phyloP scores from a whole-genome alignment of 2,797 vertebrate genomes.

The Oophaga sylvatica region DNA sequence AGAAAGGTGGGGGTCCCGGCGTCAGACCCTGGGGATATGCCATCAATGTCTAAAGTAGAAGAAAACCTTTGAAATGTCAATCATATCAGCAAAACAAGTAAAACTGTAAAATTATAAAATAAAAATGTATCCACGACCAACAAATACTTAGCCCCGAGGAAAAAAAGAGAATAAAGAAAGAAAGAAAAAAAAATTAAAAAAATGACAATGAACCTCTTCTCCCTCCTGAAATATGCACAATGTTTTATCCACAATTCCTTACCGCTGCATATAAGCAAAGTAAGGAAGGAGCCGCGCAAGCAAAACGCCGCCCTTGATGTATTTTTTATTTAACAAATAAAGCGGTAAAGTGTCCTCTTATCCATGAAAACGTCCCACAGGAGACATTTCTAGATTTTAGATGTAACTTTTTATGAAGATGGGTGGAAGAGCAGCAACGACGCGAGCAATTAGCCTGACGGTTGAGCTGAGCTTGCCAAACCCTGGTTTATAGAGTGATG shows the following conservation, averaged over 20 bases:
- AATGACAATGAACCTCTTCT: too few relatives aligned
- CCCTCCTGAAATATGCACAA: background rate
- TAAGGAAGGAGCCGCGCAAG: slow-evolving; percentile 26
- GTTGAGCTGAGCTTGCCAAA: slow-evolving; percentile 56
- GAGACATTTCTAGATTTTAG: slow-evolving; percentile 50
- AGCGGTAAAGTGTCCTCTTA: slow-evolving; percentile 47
- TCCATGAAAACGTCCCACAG: slow-evolving; percentile 45
- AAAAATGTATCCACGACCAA: too few relatives aligned
- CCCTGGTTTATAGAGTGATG: slow-evolving; percentile 28
- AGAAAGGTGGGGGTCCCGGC: too few relatives aligned
- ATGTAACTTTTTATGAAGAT: slow-evolving; percentile 61
- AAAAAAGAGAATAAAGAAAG: background rate
- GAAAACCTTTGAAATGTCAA: too few relatives aligned
- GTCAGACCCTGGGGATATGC: too few relatives aligned
- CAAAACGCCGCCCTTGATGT: slow-evolving; percentile 47
- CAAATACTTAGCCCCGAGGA: background rate
- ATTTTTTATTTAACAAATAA: slow-evolving; percentile 61
- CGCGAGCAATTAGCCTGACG: slow-evolving; percentile 50
- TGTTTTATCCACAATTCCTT: slow-evolving; percentile 32
- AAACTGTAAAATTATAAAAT: too few relatives aligned
- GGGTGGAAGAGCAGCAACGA: slow-evolving; percentile 49
- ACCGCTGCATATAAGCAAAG: slow-evolving; percentile 20
- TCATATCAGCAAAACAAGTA: too few relatives aligned
- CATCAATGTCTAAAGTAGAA: too few relatives aligned
- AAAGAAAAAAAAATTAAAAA: background rate